Evolutionary conservation across 2,113 vertebrate species (phyloP), one percentile per base, ranked within the genome.

Genomic region (Actenoides hombroni): DNA sequence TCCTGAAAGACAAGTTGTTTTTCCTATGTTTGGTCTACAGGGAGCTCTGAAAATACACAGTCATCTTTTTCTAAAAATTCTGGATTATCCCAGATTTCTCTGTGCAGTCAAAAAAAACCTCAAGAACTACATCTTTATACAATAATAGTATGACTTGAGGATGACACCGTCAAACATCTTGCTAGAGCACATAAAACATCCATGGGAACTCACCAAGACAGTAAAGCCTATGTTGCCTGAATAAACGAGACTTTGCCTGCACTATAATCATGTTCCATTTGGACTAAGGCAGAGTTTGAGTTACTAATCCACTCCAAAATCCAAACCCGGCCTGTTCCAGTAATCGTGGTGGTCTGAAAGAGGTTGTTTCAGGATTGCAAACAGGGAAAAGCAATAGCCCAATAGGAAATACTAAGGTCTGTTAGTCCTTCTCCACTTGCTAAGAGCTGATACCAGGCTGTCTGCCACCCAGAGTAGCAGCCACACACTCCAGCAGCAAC

Each of bases 21-120:
- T 88, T 93, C 23, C 86, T 83, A 8, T 70, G 39, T 63, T 88
- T 71, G 18, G 33, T 88, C 95, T 84, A 78, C 18, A 83, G 49
- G 26, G 90, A 95, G 37, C 37, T 88, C 40, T 84, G 94, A 84
- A 92, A 92, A 93, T 21, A 88, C n/a, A 42, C 65, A 81, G 24
- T 90, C 24, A 57, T 75, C 19, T 48, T 87, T 46, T 70, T 57
- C 69, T 61, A 75, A 75, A 86, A 83, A 73, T 71, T 86, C 86
- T 67, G 23, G 10, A 77, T 88, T 94, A 88, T 63, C 31, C 6
- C 23, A 88, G 40, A 78, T 92, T 81, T 88, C 39, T 81, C 54
- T 6, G 9, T 33, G 26, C 7, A 82, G 6, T 49, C 42, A 77
- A 37, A 82, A 60, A 76, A 61, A 83, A 71, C 63, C 11, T 83